Percentiles rank a stretch among this genome's conserved stretches.
phyloP scores from a whole-genome alignment of 2,888 invertebrate species.

The Xanthia icteritia region DNA sequence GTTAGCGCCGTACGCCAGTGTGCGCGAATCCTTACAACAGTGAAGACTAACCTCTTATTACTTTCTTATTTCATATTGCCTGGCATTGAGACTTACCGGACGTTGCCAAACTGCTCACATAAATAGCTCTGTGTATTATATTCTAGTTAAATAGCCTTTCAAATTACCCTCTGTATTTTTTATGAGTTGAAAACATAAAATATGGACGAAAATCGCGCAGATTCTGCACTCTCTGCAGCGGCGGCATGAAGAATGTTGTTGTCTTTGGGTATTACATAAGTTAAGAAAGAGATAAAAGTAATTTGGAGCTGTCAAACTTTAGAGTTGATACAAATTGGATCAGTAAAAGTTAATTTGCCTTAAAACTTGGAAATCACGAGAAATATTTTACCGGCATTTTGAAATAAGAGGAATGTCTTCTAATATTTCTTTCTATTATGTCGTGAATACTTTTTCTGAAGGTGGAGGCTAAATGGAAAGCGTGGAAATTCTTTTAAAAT shows the following conservation, averaged over 20 bases:
- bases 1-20: constrained; percentile 16
- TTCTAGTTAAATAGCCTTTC: constrained; percentile 45
- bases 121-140: constrained; percentile 37
- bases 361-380: not conserved
- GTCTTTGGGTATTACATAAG: not conserved
- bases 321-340: constrained; percentile 16
- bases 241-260: not conserved
- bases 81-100: constrained; percentile 51
- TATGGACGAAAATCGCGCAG: not conserved
- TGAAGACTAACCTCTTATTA: constrained; percentile 31
- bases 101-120: constrained; percentile 61
- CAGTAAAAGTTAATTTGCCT: not conserved
- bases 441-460: not conserved
- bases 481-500: constrained; percentile 6
- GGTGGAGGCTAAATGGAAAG: constrained; percentile 4
- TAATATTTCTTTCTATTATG: constrained; percentile 18
- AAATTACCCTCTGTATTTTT: constrained; percentile 30
- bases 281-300: constrained; percentile 3
- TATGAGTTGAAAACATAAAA: constrained; percentile 9
- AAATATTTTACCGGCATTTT: not conserved
- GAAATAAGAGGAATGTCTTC: constrained; percentile 17
- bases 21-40: constrained; percentile 46
- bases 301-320: constrained; percentile 1
- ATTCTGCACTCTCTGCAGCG: not conserved
- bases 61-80: constrained; percentile 49